Percentiles rank a stretch among this genome's conserved stretches.
phyloP scores from a whole-genome alignment of 2,888 invertebrate genomes.

The Cetonia aurata region DNA sequence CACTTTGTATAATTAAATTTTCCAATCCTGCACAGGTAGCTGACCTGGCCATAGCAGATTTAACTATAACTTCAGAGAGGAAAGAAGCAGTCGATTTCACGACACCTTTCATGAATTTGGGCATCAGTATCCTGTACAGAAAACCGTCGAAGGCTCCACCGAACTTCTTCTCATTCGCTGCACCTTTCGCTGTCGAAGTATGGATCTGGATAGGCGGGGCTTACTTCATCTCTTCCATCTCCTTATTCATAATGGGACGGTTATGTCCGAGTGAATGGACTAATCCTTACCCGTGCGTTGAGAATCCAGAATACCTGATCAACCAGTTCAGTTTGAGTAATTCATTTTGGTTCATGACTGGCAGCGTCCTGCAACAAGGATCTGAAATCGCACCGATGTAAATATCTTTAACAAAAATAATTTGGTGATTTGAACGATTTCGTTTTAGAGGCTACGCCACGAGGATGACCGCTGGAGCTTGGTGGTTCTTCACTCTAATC shows the following conservation, averaged over 20 bases:
- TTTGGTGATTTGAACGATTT: slow-evolving; percentile 2
- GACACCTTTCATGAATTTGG: slow-evolving; percentile 94
- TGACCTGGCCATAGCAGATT: slow-evolving; percentile 92
- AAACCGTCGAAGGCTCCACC: slow-evolving; percentile 76
- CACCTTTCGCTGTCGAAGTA: slow-evolving; percentile 84
- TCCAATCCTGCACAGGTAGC: slow-evolving; percentile 63
- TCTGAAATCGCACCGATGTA: slow-evolving; percentile 78
- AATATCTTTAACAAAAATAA: not conserved
- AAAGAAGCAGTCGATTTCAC: slow-evolving; percentile 94
- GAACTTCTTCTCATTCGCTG: slow-evolving; percentile 78
- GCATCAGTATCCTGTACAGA: slow-evolving; percentile 76
- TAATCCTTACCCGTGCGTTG: slow-evolving; percentile 73
- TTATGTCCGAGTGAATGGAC: slow-evolving; percentile 76
- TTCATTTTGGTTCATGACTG: slow-evolving; percentile 77
- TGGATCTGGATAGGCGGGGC: slow-evolving; percentile 77
- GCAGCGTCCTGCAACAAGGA: slow-evolving; percentile 75
- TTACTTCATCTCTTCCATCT: slow-evolving; percentile 74
- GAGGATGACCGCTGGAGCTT: slow-evolving; percentile 85
- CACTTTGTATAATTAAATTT: not conserved
- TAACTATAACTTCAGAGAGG: slow-evolving; percentile 88
- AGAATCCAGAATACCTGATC: slow-evolving; percentile 73
- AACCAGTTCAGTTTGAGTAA: slow-evolving; percentile 74
- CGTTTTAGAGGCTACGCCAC: slow-evolving; percentile 83
- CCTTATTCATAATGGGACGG: slow-evolving; percentile 73
- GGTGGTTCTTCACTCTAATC: slow-evolving; percentile 92